Evolutionary conservation across 2,113 vertebrate species (phyloP), one percentile per base, ranked within the genome.

Genomic region (Spizaetus ornatus): DNA sequence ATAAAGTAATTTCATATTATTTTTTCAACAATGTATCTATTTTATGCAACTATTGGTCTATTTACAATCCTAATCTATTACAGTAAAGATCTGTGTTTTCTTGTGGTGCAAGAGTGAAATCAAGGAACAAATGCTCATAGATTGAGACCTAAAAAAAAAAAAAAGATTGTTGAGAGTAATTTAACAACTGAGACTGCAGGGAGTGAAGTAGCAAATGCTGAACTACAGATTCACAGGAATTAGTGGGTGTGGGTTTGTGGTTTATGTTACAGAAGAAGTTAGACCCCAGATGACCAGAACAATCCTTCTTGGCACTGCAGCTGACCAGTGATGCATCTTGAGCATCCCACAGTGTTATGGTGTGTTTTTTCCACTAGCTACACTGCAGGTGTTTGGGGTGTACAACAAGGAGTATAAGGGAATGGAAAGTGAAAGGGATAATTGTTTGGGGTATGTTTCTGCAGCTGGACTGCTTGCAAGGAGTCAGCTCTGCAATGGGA

Each of bases 221-320:
- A 73, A 42, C 42, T 79, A 17, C 48, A 50, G 43, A 25, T 93
- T 72, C 69, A 11, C 0, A 32, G 62, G 91, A 93, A 45, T 76
- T 85, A 32, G 7, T 87, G 82, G 90, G 95, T 90, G 91, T 93
- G 77, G 69, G 23, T 93, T 85, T 93, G 70, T 79, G 40, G 47
- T 79, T 89, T 82, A 12, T 66, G 17, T 91, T 95, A 32, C 73
- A 53, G 70, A 84, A 82, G 36, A 84, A 89, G 40, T 70, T 69
- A 82, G 95, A 96, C 78, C 77, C 19, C 70, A 87, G 91, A 93
- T 91, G 95, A 93, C 83, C 82, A 74, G 65, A 78, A 81, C 59
- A 69, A 87, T 87, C 62, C 47, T 78, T 73, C 27, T 76, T 95
- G 90, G 34, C 82, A 20, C 53, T 86, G 74, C 82, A 93, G 84